Percentiles rank a stretch among this genome's conserved stretches.
Evolutionary conservation across 2,797 vertebrate species (phyloP).

Genomic region (Propithecus perrieri): DNA sequence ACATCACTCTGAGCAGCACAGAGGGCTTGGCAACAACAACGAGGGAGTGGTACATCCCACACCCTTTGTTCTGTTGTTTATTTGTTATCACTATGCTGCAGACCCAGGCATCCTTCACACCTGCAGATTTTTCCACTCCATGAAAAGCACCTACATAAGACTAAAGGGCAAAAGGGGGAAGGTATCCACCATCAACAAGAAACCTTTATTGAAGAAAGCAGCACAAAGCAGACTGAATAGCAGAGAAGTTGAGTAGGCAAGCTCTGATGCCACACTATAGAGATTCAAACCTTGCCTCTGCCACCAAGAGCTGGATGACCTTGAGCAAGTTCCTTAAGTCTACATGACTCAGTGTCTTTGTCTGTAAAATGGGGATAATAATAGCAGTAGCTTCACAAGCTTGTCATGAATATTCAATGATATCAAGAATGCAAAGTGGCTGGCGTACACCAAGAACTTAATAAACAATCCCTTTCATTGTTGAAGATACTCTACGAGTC

Average conservation of each 20-base stretch:
- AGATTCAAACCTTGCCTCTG: not conserved
- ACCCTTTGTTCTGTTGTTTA: not conserved
- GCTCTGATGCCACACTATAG: not conserved
- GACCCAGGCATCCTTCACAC: not conserved
- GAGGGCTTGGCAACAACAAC: not conserved
- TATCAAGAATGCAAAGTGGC: not conserved
- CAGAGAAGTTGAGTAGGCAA: not conserved
- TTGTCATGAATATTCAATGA: not conserved
- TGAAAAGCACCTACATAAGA: not conserved
- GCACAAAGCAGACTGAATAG: not conserved
- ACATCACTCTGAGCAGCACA: not conserved
- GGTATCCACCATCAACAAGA: not conserved
- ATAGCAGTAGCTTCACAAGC: not conserved
- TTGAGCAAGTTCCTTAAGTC: not conserved
- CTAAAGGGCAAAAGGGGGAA: not conserved
- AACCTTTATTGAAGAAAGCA: not conserved
- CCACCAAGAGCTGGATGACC: not conserved
- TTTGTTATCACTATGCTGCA: not conserved
- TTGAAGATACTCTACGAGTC: not conserved
- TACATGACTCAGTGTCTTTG: not conserved
- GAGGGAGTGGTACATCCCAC: not conserved
- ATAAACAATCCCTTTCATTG: not conserved
- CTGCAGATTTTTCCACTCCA: not conserved
- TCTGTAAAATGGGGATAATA: not conserved
- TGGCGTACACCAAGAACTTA: not conserved